These are phyloP conservation scores for Zaprionus lachaisei DNA, from an alignment of 1,140 invertebrate genomes.

Conservation along the genomic window DNA sequence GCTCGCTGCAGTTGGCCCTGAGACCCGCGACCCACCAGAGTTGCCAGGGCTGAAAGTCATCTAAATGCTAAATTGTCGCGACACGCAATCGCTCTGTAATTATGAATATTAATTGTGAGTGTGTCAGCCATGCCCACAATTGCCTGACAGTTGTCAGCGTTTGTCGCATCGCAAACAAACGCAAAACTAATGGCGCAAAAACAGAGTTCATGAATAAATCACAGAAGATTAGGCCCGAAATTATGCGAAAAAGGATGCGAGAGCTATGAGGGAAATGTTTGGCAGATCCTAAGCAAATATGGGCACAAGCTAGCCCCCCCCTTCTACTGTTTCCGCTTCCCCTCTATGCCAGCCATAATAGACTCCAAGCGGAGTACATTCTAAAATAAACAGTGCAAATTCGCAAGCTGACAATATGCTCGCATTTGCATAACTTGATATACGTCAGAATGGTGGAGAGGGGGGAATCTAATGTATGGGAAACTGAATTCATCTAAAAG, in stretches of 20 bases:
- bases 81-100: slow-evolving; percentile 45
- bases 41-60: slow-evolving; percentile 8
- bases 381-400: slow-evolving; percentile 35
- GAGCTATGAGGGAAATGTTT: slow-evolving; percentile 30
- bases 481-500: too few species aligned
- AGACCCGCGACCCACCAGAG: slow-evolving; percentile 3
- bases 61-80: slow-evolving; percentile 47
- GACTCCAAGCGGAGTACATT: slow-evolving; percentile 11
- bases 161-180: slow-evolving; percentile 55
- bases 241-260: slow-evolving; percentile 73
- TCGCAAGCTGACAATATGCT: slow-evolving; percentile 39
- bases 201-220: slow-evolving; percentile 78
- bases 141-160: slow-evolving; percentile 48
- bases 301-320: slow-evolving; percentile 11
- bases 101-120: slow-evolving; percentile 77
- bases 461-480: too few species aligned
- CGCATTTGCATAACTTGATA: slow-evolving; percentile 48
- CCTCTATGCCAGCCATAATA: not conserved
- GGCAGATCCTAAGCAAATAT: slow-evolving; percentile 67
- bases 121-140: slow-evolving; percentile 12
- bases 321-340: too few species aligned
- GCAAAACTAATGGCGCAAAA: slow-evolving; percentile 76
- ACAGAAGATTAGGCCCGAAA: slow-evolving; percentile 76
- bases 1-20: slow-evolving; percentile 64
- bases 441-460: too few species aligned